phyloP scores from a whole-genome alignment of 2,113 vertebrate genomes.

The Clarias batrachus region DNA sequence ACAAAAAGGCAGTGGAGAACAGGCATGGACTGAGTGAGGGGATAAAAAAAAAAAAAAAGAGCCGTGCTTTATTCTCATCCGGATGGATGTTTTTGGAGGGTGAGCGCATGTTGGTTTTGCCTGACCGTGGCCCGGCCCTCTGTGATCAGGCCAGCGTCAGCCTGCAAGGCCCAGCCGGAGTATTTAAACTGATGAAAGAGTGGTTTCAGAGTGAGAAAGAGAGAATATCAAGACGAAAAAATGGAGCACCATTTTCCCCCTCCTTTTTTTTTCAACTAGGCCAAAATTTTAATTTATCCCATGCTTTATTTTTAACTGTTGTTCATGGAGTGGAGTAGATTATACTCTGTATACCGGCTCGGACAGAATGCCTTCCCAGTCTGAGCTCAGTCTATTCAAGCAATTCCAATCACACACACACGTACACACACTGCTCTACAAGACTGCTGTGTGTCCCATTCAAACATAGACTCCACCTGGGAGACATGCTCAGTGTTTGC shows the following conservation, averaged over 20 bases:
- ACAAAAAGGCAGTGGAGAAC: conserved; percentile 90
- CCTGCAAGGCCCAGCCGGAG: conserved; percentile 3
- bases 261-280: too few relatives aligned
- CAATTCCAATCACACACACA: conserved; percentile 19
- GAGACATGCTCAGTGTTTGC: conserved; percentile 63
- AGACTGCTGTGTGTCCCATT: conserved; percentile 53
- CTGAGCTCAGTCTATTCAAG: conserved; percentile 34
- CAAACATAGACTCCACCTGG: conserved; percentile 63
- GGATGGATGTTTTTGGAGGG: conserved; percentile 72
- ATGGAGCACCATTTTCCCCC: not conserved
- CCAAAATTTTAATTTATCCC: not conserved
- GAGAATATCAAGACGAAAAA: not conserved
- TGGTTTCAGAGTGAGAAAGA: not conserved
- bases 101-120: conserved; percentile 59
- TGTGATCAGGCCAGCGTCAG: conserved; percentile 30
- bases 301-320: not conserved
- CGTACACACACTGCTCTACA: conserved; percentile 27
- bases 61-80: conserved; percentile 77
- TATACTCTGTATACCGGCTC: not conserved
- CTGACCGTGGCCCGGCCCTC: conserved; percentile 10
- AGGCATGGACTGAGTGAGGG: conserved; percentile 75
- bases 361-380: conserved; percentile 1
- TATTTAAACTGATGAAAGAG: conserved; percentile 35
- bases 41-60: conserved; percentile 74
- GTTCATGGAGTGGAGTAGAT: not conserved